A percentile compares a stretch with the other conserved stretches of the same genome.
phyloP scores from a whole-genome alignment of 2,888 invertebrate species.

The Drosophila melanosoma region DNA sequence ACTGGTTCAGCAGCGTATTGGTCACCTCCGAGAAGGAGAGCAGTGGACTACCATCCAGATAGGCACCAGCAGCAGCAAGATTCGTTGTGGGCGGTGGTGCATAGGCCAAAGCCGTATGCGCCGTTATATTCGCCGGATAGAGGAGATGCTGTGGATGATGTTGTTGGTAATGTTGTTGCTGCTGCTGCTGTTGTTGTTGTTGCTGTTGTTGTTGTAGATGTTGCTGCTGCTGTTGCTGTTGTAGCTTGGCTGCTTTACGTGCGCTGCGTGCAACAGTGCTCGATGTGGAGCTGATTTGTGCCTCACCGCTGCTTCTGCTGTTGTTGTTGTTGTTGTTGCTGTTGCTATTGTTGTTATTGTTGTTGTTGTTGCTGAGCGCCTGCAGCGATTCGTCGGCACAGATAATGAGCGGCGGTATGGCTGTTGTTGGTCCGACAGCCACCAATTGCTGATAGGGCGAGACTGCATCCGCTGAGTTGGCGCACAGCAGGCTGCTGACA shows the following conservation, averaged over 20 bases:
- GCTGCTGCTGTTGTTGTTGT: conserved; percentile 46
- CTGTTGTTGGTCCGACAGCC: conserved; percentile 71
- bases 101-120: conserved; percentile 85
- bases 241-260: conserved; percentile 52
- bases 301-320: conserved; percentile 7
- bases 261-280: conserved; percentile 31
- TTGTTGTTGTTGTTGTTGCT: background rate
- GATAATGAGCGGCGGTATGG: conserved; percentile 68
- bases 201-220: conserved; percentile 50
- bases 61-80: conserved; percentile 77
- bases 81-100: conserved; percentile 84
- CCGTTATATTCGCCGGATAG: conserved; percentile 84
- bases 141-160: conserved; percentile 68
- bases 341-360: background rate
- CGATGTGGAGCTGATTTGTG: conserved; percentile 44
- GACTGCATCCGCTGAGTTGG: conserved; percentile 38
- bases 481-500: conserved; percentile 66
- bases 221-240: conserved; percentile 58
- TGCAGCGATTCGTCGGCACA: conserved; percentile 66
- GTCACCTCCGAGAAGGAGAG: conserved; percentile 92
- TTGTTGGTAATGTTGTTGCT: conserved; percentile 62
- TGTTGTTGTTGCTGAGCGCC: conserved; percentile 43
- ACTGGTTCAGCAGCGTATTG: conserved; percentile 90
- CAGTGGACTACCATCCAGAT: conserved; percentile 89
- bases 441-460: conserved; percentile 78